phyloP scores from a whole-genome alignment of 2,888 invertebrate species.

The Acronicta leporina region DNA sequence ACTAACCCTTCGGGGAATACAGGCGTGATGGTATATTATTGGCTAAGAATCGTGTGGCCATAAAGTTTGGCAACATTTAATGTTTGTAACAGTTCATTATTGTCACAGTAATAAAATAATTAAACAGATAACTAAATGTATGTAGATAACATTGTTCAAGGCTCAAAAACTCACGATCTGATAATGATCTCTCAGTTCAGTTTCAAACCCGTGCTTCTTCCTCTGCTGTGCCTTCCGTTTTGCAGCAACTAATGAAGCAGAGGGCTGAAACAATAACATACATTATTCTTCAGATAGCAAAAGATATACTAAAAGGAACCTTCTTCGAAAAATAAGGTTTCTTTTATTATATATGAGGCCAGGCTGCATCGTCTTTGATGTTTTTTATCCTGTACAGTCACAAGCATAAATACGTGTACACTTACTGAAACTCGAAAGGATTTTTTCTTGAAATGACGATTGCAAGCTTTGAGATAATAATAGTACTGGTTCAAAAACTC shows the following conservation, averaged over 20 bases:
- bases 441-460: too few relatives aligned
- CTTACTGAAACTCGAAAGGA: too few relatives aligned
- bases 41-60: neutral
- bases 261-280: slow-evolving; percentile 72
- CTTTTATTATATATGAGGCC: too few relatives aligned
- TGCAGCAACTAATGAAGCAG: slow-evolving; percentile 90
- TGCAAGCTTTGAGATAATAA: too few relatives aligned
- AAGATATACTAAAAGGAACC: too few relatives aligned
- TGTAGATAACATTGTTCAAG: neutral
- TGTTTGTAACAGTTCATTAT: neutral
- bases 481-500: too few relatives aligned
- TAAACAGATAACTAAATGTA: neutral
- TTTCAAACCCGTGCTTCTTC: slow-evolving; percentile 84
- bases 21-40: too few relatives aligned
- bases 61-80: neutral
- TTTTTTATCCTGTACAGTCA: too few relatives aligned
- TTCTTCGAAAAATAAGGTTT: too few relatives aligned
- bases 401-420: too few relatives aligned
- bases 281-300: neutral
- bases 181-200: slow-evolving; percentile 90
- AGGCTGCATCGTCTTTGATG: too few relatives aligned
- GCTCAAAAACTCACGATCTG: slow-evolving; percentile 87
- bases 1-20: too few relatives aligned
- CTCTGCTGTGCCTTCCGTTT: slow-evolving; percentile 91
- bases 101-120: neutral